Evolutionary conservation across 1,140 invertebrate genomes (phyloP), one percentile per base, ranked within the genome.

Genomic region (Philopotamus ludificatus): DNA sequence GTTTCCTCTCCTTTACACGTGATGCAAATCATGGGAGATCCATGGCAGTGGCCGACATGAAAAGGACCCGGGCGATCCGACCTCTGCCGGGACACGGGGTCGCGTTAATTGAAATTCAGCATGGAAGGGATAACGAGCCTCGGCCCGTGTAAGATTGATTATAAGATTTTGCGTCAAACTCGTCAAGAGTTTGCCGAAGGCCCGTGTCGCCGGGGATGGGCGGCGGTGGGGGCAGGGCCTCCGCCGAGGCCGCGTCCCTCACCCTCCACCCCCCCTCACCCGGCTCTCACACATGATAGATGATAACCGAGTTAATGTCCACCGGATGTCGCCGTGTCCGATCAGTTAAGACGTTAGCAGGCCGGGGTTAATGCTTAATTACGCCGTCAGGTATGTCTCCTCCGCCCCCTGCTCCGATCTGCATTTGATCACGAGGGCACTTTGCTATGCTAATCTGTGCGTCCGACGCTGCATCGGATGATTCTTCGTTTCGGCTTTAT

Each of bases 81-180:
- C 42, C 41, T 26, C 50, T 26, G 26, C 20, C 42, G 41, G 3
- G 62, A 44, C 28, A 76, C 70, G 73, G 74, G 76, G 74, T 75
- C 77, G 73, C 74, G 74, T 76, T 77, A 76, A 77, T 80, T 80
- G 73, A 79, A 77, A 80, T 80, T 77, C 78, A 79, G 71, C 75
- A 79, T 73, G 73, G 72, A 76, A 78, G 76, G 78, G 77, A 81
- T 79, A 81, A 81, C 77, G 72, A 77, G 73, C 74, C 72, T 60
- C 73, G 68, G 63, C 53, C n/a, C 34, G 20, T 44, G 45, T 51
- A 69, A 69, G 67, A 69, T 65, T 65, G 67, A 69, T 69, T 69
- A 65, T 69, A 65, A 65, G 67, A 68, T 68, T 53, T 59, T 41
- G 42, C 57, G 57, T 60, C 57, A 60, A 60, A 60, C 41, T 60